Evolutionary conservation across 2,888 invertebrate species (phyloP).

Genomic region (Stenodera caucasica): DNA sequence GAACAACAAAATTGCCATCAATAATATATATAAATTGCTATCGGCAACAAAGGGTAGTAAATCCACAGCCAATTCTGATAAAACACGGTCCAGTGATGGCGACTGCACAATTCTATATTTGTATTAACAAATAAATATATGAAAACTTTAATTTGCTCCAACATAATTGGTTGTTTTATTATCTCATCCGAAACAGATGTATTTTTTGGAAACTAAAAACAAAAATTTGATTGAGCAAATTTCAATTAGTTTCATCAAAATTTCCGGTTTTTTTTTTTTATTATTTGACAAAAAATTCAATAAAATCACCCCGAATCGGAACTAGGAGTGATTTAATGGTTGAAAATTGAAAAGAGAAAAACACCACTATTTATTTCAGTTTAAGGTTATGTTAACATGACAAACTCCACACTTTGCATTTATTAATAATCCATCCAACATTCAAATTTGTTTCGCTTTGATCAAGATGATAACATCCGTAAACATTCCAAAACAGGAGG

Average conservation of each 20-base stretch:
- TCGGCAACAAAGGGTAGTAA: conserved; percentile 17
- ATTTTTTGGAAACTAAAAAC: too few relatives aligned
- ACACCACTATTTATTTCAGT: too few relatives aligned
- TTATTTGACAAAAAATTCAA: neutral
- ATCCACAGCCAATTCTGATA: conserved; percentile 12
- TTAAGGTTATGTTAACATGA: too few relatives aligned
- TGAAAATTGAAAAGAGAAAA: too few relatives aligned
- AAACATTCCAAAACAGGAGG: conserved; percentile 36
- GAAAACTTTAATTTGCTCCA: conserved; percentile 18
- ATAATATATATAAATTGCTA: conserved; percentile 21
- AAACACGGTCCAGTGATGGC: conserved; percentile 17
- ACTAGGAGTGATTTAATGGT: neutral
- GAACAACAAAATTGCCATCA: conserved; percentile 25
- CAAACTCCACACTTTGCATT: neutral
- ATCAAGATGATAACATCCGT: conserved; percentile 32
- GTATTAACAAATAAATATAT: conserved; percentile 18
- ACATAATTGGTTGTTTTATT: conserved; percentile 4
- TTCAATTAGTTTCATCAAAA: too few relatives aligned
- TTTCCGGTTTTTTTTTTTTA: neutral
- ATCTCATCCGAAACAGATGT: too few relatives aligned
- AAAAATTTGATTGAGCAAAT: too few relatives aligned
- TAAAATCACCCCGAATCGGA: neutral
- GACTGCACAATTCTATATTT: conserved; percentile 5
- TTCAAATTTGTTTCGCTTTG: conserved; percentile 33
- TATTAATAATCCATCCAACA: conserved; percentile 33